A percentile compares a stretch with the other conserved stretches of the same genome.
Conservation (phyloP, 1,140 invertebrate species). For the Macrobrachium nipponense region DNA sequence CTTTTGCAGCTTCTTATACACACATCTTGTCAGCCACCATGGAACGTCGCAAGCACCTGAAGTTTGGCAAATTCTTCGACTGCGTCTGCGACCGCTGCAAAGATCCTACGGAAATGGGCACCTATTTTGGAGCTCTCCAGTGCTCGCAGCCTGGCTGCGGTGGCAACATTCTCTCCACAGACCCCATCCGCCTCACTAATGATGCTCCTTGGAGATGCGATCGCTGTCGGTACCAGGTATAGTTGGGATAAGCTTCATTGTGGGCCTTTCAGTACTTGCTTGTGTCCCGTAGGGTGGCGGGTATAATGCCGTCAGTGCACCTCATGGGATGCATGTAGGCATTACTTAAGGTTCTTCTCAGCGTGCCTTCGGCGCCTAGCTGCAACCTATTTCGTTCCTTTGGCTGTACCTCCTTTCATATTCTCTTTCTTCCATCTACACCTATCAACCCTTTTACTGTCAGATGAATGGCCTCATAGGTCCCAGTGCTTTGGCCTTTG, state of each 20-base stretch:
- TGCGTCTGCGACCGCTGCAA: conserved; percentile 79
- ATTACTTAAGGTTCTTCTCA: too few species aligned
- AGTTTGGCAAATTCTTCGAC: conserved; percentile 79
- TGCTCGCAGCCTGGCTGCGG: conserved; percentile 60
- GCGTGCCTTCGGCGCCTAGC: too few species aligned
- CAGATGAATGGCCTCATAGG: too few species aligned
- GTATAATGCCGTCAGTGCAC: too few species aligned
- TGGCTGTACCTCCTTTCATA: too few species aligned
- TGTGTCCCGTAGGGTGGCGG: too few species aligned
- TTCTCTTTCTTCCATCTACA: too few species aligned
- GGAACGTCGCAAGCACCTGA: conserved; percentile 76
- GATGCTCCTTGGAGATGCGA: conserved; percentile 54
- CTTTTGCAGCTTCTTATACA: conserved; percentile 74
- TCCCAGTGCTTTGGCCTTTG: too few species aligned
- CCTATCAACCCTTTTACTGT: too few species aligned
- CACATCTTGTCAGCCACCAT: conserved; percentile 80
- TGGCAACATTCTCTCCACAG: conserved; percentile 53
- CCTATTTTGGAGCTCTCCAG: conserved; percentile 61
- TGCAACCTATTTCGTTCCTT: too few species aligned
- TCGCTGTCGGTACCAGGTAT: conserved; percentile 58
- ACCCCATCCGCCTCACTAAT: conserved; percentile 48
- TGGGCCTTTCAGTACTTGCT: not conserved
- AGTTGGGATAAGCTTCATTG: not conserved
- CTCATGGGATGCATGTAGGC: too few species aligned
- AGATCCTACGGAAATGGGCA: conserved; percentile 74